Evolutionary conservation across 1,140 invertebrate genomes (phyloP).

Genomic region (Drosophila eugracilis): DNA sequence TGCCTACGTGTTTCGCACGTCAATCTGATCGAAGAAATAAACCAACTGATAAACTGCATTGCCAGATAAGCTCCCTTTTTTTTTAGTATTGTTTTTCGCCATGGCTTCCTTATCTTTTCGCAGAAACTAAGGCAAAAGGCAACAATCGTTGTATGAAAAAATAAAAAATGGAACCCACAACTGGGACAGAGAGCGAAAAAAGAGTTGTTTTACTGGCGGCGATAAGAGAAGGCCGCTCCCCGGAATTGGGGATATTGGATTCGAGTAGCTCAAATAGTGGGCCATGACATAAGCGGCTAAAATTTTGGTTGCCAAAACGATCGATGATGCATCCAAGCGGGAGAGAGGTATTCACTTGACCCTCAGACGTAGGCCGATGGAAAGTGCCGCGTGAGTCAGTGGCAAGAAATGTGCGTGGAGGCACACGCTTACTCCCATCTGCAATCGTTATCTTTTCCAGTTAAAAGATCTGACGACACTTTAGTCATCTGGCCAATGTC

Average conservation of each 20-base stretch:
- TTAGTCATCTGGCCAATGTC: conserved; percentile 2
- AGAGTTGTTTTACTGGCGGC: conserved; percentile 27
- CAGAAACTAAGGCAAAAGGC: conserved; percentile 47
- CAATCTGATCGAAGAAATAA: conserved; percentile 63
- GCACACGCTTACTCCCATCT: conserved; percentile 13
- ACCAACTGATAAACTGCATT: conserved; percentile 72
- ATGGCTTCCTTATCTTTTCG: conserved; percentile 42
- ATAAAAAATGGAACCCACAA: conserved; percentile 13
- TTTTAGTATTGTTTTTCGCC: background rate
- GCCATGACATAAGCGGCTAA: conserved; percentile 69
- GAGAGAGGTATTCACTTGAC: conserved; percentile 40
- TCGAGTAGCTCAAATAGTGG: conserved; percentile 4
- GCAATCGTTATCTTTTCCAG: conserved; percentile 27
- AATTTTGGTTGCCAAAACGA: conserved; percentile 47
- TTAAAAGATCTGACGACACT: conserved; percentile 26
- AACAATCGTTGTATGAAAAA: conserved; percentile 7
- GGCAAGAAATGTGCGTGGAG: conserved; percentile 35
- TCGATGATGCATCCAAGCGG: conserved; percentile 62
- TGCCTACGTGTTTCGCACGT: conserved; percentile 59
- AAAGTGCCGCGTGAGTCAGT: conserved; percentile 31
- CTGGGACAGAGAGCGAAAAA: conserved; percentile 7
- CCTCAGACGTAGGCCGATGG: conserved; percentile 29
- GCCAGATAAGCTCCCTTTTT: conserved; percentile 49
- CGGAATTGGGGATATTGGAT: conserved; percentile 2
- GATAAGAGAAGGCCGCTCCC: conserved; percentile 36